Evolutionary conservation across 2,888 invertebrate species (phyloP).

Genomic region (Notodonta ziczac): DNA sequence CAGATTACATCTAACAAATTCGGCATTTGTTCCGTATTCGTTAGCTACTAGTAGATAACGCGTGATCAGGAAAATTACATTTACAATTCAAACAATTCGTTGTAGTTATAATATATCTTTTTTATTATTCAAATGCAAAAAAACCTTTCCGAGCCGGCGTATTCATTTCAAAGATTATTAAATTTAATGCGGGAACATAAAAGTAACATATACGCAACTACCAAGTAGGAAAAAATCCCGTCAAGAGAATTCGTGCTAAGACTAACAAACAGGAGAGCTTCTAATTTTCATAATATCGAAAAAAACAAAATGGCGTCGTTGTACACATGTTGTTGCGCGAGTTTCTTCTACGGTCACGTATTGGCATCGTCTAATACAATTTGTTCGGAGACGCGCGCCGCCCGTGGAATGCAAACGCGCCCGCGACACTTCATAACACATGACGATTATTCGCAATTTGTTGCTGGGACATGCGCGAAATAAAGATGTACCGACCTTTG

Average conservation of each 20-base stretch:
- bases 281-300: constrained; percentile 64
- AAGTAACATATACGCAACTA: too few species aligned
- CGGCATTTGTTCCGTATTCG: neutral
- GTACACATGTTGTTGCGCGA: constrained; percentile 64
- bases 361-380: constrained; percentile 79
- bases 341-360: constrained; percentile 73
- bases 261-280: constrained; percentile 49
- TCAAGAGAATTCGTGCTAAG: constrained; percentile 48
- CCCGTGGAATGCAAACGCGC: constrained; percentile 70
- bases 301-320: constrained; percentile 57
- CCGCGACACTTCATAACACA: constrained; percentile 66
- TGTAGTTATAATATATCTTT: neutral
- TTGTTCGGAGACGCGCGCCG: constrained; percentile 70
- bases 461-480: constrained; percentile 42
- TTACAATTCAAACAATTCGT: neutral
- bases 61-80: neutral
- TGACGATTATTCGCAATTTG: constrained; percentile 70
- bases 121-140: too few species aligned
- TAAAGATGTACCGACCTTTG: neutral
- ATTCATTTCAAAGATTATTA: too few species aligned
- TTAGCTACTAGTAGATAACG: neutral
- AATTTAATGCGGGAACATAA: too few species aligned
- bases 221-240: constrained; percentile 31
- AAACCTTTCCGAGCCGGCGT: too few species aligned
- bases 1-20: too few species aligned